A percentile compares a stretch with the other conserved stretches of the same genome.
phyloP scores from a whole-genome alignment of 2,888 invertebrate genomes.

The Chironomus tentans region DNA sequence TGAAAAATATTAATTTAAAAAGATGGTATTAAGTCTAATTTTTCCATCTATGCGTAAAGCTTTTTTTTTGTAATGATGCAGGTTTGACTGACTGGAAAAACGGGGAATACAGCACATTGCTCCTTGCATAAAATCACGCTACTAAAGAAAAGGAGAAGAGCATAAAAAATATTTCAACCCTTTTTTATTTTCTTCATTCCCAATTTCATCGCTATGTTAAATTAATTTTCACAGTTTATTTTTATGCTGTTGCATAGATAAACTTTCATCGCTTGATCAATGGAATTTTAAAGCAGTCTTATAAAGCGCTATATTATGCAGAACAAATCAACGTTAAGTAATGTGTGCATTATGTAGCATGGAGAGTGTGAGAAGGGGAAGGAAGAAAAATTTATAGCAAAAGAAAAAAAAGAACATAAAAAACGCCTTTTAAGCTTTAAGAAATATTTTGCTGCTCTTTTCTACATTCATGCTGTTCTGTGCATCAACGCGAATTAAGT shows the following conservation, averaged over 20 bases:
- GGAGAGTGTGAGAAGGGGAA: not conserved
- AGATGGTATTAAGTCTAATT: too few relatives aligned
- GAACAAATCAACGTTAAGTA: constrained; percentile 8
- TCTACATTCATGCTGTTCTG: too few relatives aligned
- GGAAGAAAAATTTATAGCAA: not conserved
- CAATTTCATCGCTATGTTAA: not conserved
- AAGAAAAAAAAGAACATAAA: not conserved
- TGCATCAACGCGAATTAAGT: not conserved
- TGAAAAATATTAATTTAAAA: too few relatives aligned
- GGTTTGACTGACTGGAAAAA: too few relatives aligned
- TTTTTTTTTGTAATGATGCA: too few relatives aligned
- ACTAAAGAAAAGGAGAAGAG: too few relatives aligned
- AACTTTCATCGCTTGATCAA: not conserved
- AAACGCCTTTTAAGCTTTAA: not conserved
- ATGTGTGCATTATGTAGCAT: not conserved
- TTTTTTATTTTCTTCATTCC: not conserved
- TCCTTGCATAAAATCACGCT: too few relatives aligned
- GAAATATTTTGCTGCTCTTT: too few relatives aligned
- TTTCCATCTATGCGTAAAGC: too few relatives aligned
- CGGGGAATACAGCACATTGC: too few relatives aligned
- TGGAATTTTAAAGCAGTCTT: constrained; percentile 1
- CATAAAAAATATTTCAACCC: too few relatives aligned
- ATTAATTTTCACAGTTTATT: constrained; percentile 1
- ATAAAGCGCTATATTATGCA: not conserved
- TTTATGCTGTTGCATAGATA: not conserved